These are phyloP conservation scores for Ormyrus nitidulus DNA, from an alignment of 2,888 invertebrate species.

Conservation along the genomic window DNA sequence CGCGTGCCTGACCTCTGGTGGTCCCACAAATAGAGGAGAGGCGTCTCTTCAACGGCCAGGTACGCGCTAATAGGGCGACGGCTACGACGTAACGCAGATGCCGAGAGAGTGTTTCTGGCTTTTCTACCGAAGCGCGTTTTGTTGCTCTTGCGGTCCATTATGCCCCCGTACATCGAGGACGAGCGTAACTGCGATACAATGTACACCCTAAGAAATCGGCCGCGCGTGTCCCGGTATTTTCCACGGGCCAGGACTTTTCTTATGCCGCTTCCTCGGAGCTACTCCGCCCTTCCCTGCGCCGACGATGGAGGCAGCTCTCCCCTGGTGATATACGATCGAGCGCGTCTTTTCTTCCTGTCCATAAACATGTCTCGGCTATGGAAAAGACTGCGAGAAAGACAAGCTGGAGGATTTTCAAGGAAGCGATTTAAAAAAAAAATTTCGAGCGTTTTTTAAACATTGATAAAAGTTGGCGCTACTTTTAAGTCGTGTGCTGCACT, in stretches of 20 bases:
- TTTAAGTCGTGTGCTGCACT: too few species aligned
- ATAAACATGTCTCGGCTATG: slow-evolving; percentile 42
- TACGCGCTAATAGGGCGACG: slow-evolving; percentile 7
- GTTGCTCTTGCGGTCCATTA: slow-evolving; percentile 36
- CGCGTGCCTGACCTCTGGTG: slow-evolving; percentile 33
- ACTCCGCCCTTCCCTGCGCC: neutral
- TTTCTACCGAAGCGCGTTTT: neutral
- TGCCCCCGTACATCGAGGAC: slow-evolving; percentile 6
- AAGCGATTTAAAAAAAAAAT: too few species aligned
- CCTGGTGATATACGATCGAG: slow-evolving; percentile 52
- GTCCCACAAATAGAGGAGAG: neutral
- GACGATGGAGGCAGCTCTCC: slow-evolving; percentile 19
- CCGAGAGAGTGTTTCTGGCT: neutral
- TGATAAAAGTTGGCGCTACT: too few species aligned
- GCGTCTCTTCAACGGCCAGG: slow-evolving; percentile 11
- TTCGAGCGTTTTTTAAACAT: too few species aligned
- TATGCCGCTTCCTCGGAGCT: neutral
- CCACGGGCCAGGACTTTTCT: slow-evolving; percentile 35
- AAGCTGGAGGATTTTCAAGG: too few species aligned
- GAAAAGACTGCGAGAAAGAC: slow-evolving; percentile 6
- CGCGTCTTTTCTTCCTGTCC: slow-evolving; percentile 52
- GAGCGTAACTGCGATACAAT: slow-evolving; percentile 44
- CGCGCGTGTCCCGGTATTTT: slow-evolving; percentile 41
- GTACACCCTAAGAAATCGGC: slow-evolving; percentile 43
- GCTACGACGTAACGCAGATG: slow-evolving; percentile 6